Conservation (phyloP, 2,113 vertebrate genomes). For the Menidia beryllina region DNA sequence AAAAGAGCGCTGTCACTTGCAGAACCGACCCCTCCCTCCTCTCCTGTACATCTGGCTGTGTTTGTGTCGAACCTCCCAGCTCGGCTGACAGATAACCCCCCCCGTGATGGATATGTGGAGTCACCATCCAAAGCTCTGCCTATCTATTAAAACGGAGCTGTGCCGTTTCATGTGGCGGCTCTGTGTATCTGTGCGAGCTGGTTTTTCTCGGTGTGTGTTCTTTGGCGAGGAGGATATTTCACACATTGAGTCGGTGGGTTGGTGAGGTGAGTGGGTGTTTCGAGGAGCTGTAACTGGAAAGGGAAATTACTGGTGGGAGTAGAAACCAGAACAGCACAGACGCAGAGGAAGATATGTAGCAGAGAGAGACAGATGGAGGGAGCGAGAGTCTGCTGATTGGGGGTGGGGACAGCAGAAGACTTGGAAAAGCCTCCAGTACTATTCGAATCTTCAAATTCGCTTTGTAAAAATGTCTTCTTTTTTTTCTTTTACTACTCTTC, state of each 20-base stretch:
- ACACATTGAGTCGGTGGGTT: conserved; percentile 48
- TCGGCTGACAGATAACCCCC: conserved; percentile 61
- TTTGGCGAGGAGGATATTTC: conserved; percentile 30
- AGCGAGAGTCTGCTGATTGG: conserved; percentile 17
- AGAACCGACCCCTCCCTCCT: conserved; percentile 1
- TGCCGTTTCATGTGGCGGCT: conserved; percentile 58
- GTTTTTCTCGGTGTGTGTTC: conserved; percentile 28
- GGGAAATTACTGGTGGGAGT: conserved; percentile 55
- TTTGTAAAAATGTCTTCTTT: not conserved
- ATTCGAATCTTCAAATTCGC: not conserved
- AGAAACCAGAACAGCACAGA: conserved; percentile 26
- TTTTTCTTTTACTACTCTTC: too few species aligned
- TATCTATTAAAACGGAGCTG: conserved; percentile 55
- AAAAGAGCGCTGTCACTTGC: not conserved
- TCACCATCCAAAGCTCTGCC: conserved; percentile 63
- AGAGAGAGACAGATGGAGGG: conserved; percentile 52
- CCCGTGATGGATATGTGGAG: conserved; percentile 74
- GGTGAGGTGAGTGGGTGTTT: conserved; percentile 68
- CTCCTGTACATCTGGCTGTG: conserved; percentile 60
- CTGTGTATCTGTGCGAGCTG: conserved; percentile 11
- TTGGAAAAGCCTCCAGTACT: conserved; percentile 3
- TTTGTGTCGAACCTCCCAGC: conserved; percentile 62
- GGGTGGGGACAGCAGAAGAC: conserved; percentile 18
- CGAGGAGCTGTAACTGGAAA: conserved; percentile 36
- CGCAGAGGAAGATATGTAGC: conserved; percentile 31